Evolutionary conservation across 1,140 invertebrate species (phyloP).

Genomic region (Drosophila orena): DNA sequence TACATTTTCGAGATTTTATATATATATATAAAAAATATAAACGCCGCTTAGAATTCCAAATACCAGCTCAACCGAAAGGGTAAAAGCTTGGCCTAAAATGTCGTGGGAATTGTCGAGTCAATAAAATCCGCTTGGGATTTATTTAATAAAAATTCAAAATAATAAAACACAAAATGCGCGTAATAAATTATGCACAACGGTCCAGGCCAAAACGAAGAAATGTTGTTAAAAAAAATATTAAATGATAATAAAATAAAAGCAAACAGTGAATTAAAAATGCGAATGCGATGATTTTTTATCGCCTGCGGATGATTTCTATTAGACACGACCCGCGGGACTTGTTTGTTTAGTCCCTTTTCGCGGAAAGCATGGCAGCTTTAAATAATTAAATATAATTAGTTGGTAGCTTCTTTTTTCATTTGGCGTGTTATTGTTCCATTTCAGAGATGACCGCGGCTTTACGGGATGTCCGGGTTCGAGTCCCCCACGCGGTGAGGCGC

Average conservation of each 20-base stretch:
- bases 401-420: slow-evolving; percentile 36
- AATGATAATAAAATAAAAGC: slow-evolving; percentile 75
- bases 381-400: slow-evolving; percentile 57
- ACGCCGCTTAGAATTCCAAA: neutral
- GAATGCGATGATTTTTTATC: slow-evolving; percentile 41
- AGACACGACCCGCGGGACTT: slow-evolving; percentile 39
- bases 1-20: neutral
- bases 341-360: slow-evolving; percentile 55
- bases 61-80: neutral
- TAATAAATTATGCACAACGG: slow-evolving; percentile 66
- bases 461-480: slow-evolving; percentile 87
- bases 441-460: slow-evolving; percentile 83
- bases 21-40: too few relatives aligned
- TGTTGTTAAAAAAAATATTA: slow-evolving; percentile 36
- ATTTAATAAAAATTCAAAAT: slow-evolving; percentile 70
- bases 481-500: slow-evolving; percentile 89
- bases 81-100: slow-evolving; percentile 18
- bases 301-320: slow-evolving; percentile 38
- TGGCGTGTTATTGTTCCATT: slow-evolving; percentile 27
- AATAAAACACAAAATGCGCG: slow-evolving; percentile 46
- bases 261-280: slow-evolving; percentile 69
- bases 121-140: slow-evolving; percentile 71
- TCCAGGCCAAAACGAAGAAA: slow-evolving; percentile 45
- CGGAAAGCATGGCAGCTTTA: slow-evolving; percentile 53
- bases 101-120: slow-evolving; percentile 54